phyloP scores from a whole-genome alignment of 1,140 invertebrate species.

The Ridgeia piscesae region DNA sequence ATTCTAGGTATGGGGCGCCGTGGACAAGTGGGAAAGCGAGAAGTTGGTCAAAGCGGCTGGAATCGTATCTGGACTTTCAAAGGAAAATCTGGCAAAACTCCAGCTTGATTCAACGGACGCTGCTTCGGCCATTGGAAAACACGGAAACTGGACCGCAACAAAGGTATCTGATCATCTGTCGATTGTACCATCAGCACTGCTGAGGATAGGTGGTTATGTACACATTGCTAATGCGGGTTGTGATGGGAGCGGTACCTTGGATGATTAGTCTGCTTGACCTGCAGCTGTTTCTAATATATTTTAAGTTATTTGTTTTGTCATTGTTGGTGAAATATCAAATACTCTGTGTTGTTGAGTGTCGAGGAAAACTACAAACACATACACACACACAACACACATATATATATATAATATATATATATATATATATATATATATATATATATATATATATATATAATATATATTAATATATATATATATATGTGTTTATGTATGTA shows the following conservation, averaged over 20 bases:
- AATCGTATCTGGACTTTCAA: conserved; percentile 11
- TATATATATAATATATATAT: too few species aligned
- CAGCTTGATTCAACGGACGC: background rate
- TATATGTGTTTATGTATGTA: too few species aligned
- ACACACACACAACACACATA: too few species aligned
- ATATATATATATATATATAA: too few species aligned
- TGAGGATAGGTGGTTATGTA: background rate
- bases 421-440: too few species aligned
- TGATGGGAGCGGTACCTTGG: background rate
- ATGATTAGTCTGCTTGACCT: background rate
- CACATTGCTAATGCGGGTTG: background rate
- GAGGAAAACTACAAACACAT: too few species aligned
- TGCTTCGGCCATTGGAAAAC: background rate
- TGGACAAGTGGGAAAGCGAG: background rate
- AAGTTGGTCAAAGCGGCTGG: conserved; percentile 2
- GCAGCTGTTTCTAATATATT: background rate
- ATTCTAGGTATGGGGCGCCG: background rate
- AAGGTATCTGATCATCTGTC: background rate
- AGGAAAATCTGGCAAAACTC: background rate
- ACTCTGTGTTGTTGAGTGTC: too few species aligned
- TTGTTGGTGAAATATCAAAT: background rate
- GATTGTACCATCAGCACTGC: background rate
- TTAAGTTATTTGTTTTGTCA: background rate
- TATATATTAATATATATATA: too few species aligned
- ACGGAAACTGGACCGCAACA: background rate